Percentiles rank a stretch among this genome's conserved stretches.
Conservation (phyloP, 2,888 invertebrate genomes). For the Hirtodrosophila alboralis region DNA sequence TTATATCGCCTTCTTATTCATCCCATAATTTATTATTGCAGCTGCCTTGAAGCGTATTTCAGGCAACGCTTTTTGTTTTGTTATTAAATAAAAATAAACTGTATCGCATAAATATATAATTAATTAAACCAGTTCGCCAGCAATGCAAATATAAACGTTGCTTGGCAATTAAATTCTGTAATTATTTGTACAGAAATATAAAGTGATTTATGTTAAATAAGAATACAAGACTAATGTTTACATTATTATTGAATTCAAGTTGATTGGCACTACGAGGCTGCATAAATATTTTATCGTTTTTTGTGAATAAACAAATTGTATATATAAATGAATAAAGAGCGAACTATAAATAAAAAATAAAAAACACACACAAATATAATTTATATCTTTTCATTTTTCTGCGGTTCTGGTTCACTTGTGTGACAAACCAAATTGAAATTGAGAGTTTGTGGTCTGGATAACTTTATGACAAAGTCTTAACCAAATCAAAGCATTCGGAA, state of each 20-base stretch:
- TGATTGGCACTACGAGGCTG: neutral
- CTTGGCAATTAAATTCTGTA: conserved; percentile 35
- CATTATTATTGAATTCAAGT: neutral
- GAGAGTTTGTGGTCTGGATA: conserved; percentile 7
- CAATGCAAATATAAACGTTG: conserved; percentile 18
- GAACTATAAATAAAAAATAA: conserved; percentile 13
- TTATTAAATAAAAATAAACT: conserved; percentile 21
- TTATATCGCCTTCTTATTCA: conserved; percentile 26
- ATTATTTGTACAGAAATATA: conserved; percentile 42
- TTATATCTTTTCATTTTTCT: conserved; percentile 1
- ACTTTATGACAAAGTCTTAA: conserved; percentile 17
- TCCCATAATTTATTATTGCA: conserved; percentile 63
- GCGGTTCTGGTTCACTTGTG: conserved; percentile 1
- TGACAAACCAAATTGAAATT: conserved; percentile 3
- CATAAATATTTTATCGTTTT: neutral
- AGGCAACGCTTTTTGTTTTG: conserved; percentile 29
- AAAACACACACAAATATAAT: conserved; percentile 10
- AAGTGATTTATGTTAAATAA: conserved; percentile 24
- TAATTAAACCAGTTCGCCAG: conserved; percentile 32
- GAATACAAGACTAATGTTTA: conserved; percentile 3
- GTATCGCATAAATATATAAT: conserved; percentile 30
- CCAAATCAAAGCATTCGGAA: conserved; percentile 49
- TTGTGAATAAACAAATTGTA: neutral
- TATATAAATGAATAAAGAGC: neutral
- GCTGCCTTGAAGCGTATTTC: conserved; percentile 67